Conservation (phyloP, 2,113 vertebrate genomes). For the Macroglossus sobrinus region DNA sequence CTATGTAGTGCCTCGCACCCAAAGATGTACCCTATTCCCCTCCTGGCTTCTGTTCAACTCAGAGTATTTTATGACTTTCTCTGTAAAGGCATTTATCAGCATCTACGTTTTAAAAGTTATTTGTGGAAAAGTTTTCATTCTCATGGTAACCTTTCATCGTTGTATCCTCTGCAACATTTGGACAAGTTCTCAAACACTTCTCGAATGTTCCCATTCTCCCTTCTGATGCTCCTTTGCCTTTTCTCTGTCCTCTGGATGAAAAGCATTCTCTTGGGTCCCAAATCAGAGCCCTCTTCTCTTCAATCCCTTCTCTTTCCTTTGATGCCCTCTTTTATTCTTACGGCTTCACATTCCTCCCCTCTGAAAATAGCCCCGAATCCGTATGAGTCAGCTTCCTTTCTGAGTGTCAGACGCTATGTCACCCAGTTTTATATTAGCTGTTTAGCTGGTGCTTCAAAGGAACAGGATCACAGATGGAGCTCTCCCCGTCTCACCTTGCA, state of each 20-base stretch:
- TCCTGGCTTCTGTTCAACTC: background rate
- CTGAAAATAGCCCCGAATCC: background rate
- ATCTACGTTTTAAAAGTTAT: background rate
- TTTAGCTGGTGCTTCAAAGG: too few relatives aligned
- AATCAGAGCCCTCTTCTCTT: background rate
- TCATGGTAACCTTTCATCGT: background rate
- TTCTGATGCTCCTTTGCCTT: background rate
- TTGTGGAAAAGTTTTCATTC: background rate
- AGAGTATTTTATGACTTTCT: background rate
- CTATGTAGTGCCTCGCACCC: background rate
- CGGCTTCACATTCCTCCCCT: background rate
- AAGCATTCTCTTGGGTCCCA: background rate
- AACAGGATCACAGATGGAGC: background rate
- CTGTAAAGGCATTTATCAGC: background rate
- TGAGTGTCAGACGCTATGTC: fast-evolving
- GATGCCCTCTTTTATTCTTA: background rate
- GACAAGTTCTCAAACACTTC: background rate
- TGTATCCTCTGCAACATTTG: background rate
- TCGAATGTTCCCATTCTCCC: fast-evolving
- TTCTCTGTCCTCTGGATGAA: background rate
- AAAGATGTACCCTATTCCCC: fast-evolving
- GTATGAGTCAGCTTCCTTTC: background rate
- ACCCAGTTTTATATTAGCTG: background rate
- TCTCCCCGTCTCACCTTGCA: background rate
- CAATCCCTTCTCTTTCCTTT: background rate